Evolutionary conservation across 2,888 invertebrate genomes (phyloP), one percentile per base, ranked within the genome.

Genomic region (Patella ulyssiponensis): DNA sequence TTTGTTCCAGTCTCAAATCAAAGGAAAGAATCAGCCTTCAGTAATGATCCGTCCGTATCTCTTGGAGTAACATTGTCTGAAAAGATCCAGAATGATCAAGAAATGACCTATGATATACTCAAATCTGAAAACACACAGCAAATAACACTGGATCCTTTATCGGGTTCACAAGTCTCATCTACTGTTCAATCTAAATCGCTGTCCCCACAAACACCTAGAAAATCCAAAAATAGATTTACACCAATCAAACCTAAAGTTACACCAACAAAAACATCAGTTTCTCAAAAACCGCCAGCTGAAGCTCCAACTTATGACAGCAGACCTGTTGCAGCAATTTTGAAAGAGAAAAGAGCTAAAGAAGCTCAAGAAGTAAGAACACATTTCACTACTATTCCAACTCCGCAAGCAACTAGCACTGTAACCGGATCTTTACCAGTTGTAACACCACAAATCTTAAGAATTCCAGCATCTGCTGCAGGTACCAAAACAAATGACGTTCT

Each of bases 301-400:
- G 74, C 72, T 27, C 82, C 82, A 56, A 77, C 78, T 1, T 85
- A 83, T 78, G 89, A 88, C 76, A 82, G 84, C 58, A 82, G 87
- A 74, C 85, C 87, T 7, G 88, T 89, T 11, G 82, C 88, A n/a
- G 83, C 86, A 33, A 85, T 89, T 56, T 78, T 89, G 15, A 87
- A 88, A 77, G 89, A 89, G 70, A 89, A 92, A 75, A 77, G 89
- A 53, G 86, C 85, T 11, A 83, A 87, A 27, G 90, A 88, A 75
- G 88, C 88, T 4, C 74, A 77, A 23, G 88, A 87, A 69, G 81
- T 86, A 11, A 58, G 86, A 12, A 82, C 82, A 14, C 86, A 86
- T 56, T 78, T 86, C n/a, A 81, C 81, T 15, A 76, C 74, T 12
- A 76, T 52, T 44, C 77, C 76, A 51, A 77, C n/a, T 17, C 33